These are phyloP conservation scores for Popillia japonica DNA, from an alignment of 1,140 invertebrate species.

Conservation along the genomic window DNA sequence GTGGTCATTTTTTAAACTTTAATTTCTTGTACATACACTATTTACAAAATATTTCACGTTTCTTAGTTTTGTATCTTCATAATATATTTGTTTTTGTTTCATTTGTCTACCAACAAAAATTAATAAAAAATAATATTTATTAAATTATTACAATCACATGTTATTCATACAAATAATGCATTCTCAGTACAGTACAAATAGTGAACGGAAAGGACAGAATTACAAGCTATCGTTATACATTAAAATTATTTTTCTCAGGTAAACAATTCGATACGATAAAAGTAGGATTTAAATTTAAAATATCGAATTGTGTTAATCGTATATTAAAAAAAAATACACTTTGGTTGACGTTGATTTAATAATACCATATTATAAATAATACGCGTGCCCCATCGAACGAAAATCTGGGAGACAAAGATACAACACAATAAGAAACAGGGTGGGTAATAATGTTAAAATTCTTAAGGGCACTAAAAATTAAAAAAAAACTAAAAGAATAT, in stretches of 20 bases:
- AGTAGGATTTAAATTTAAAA: background rate
- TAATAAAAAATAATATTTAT: background rate
- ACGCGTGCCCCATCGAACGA: background rate
- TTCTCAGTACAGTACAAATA: background rate
- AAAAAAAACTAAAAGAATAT: slow-evolving; percentile 25
- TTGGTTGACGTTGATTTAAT: slow-evolving; percentile 17
- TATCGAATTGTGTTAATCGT: background rate
- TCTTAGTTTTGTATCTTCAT: background rate
- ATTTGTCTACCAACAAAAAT: background rate
- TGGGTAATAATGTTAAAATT: background rate
- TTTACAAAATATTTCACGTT: slow-evolving; percentile 27
- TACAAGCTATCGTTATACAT: background rate
- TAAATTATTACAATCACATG: background rate
- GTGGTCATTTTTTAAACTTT: slow-evolving; percentile 13
- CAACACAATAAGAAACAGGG: background rate
- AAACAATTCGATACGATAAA: background rate
- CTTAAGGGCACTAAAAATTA: background rate
- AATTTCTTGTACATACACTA: slow-evolving; percentile 19
- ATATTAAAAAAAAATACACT: slow-evolving; percentile 26
- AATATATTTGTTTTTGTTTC: background rate
- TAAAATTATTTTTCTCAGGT: no score
- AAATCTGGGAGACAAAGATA: background rate
- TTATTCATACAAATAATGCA: background rate
- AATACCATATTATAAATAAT: slow-evolving; percentile 31
- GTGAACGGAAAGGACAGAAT: background rate